Evolutionary conservation across 2,113 vertebrate species (phyloP), one percentile per base, ranked within the genome.

Genomic region (Xenopus laevis): DNA sequence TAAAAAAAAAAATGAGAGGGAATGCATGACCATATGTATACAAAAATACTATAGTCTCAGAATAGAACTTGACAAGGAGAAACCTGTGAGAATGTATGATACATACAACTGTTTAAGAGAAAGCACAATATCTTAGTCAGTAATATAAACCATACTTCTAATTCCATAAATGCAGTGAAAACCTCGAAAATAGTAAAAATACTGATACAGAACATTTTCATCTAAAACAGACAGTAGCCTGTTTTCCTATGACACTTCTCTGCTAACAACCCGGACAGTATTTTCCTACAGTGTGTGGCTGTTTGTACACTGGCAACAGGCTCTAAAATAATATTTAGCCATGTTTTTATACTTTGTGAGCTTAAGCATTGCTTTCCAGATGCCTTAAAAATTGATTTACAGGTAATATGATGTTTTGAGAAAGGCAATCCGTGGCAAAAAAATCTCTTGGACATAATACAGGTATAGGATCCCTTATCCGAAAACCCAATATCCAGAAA

Each of bases 261-360:
- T 11, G 12, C 40, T 65, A 45, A 44, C 13, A 7, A 18, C 13
- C 40, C 45, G n/a, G n/a, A n/a, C n/a, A n/a, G 17, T 17, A 1
- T 11, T 46, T 65, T 45, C 33, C 45, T 65, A 65, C 16, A 33
- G 44, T 65, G 16, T 45, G 44, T 65, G 12, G 64, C 17, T 13
- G 16, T 50, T 45, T 23, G 20, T 13, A 8, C 12, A 7, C 45
- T 66, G 65, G 65, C 65, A 21, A 13, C 17, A 50, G 11, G 18
- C 45, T 11, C 21, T 66, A 50, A 66, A 66, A 66, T 50, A 57
- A 52, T 53, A 59, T 71, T 66, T 47, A 47, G 45, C 20, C 10
- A 50, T n/a, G 18, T 45, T 66, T 27, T 50, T 18, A 20, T 45
- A 66, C 65, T 23, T 23, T 23, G 20, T 66, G n/a, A 66, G 47